Conservation (phyloP, 2,888 invertebrate species). For the Ornithoptera alexandrae region DNA sequence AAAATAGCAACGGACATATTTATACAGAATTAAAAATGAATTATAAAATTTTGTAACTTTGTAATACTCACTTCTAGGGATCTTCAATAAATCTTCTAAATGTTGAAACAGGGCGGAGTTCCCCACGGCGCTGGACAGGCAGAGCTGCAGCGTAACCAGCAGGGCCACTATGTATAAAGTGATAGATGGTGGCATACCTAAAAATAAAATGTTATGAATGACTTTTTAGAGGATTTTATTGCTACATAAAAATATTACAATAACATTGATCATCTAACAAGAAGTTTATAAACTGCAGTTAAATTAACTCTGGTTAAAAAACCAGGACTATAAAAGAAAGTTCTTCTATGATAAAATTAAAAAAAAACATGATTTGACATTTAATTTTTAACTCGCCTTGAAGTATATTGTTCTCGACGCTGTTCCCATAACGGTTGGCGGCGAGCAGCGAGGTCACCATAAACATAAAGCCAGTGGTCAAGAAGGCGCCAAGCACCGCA, state of each 20-base stretch:
- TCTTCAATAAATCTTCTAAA: slow-evolving; percentile 86
- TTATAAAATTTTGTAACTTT: background rate
- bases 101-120: slow-evolving; percentile 91
- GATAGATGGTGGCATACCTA: slow-evolving; percentile 82
- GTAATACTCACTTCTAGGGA: slow-evolving; percentile 83
- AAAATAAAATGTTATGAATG: slow-evolving; percentile 17
- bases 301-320: too few relatives aligned
- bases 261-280: background rate
- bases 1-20: background rate
- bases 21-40: background rate
- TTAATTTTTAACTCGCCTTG: slow-evolving; percentile 59
- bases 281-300: too few relatives aligned
- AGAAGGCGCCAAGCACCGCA: slow-evolving; percentile 86
- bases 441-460: slow-evolving; percentile 82
- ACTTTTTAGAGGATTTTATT: background rate
- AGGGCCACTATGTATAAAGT: slow-evolving; percentile 84
- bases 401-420: slow-evolving; percentile 83
- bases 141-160: slow-evolving; percentile 87
- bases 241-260: background rate
- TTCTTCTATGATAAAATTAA: too few relatives aligned
- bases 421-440: slow-evolving; percentile 82
- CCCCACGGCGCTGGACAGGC: slow-evolving; percentile 87
- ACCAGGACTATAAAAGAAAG: too few relatives aligned
- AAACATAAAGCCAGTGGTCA: slow-evolving; percentile 82
- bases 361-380: too few relatives aligned